Conservation (phyloP, 2,113 vertebrate genomes). For the Petroica traversi region DNA sequence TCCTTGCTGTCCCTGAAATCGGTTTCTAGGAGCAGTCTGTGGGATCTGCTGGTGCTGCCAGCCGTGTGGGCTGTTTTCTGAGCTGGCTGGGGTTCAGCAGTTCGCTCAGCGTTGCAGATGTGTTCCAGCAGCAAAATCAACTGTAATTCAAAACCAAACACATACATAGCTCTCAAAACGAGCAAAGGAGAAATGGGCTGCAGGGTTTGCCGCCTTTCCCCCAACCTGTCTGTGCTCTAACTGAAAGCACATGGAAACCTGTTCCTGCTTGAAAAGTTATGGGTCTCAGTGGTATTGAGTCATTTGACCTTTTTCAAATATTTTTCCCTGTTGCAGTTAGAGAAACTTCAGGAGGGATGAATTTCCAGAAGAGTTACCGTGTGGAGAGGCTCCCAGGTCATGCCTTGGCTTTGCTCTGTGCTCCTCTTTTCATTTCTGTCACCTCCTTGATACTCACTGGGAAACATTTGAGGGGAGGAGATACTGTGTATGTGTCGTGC, state of each 20-base stretch:
- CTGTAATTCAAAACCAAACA: conserved; percentile 59
- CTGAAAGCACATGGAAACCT: conserved; percentile 49
- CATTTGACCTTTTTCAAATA: conserved; percentile 58
- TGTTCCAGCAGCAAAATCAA: conserved; percentile 29
- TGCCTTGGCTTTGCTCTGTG: not conserved
- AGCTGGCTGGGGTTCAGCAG: conserved; percentile 35
- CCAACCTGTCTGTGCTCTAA: conserved; percentile 20
- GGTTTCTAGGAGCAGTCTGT: not conserved
- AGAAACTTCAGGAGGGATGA: not conserved
- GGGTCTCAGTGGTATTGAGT: conserved; percentile 30
- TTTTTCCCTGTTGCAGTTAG: conserved; percentile 32
- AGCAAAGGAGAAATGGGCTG: not conserved
- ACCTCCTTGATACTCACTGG: not conserved
- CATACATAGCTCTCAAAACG: not conserved
- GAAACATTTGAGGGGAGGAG: not conserved
- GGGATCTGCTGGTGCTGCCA: not conserved
- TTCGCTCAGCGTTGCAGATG: conserved; percentile 3
- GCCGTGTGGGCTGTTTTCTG: not conserved
- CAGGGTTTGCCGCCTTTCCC: not conserved
- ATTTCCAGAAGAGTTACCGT: not conserved
- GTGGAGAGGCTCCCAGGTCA: not conserved
- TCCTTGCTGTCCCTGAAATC: not conserved
- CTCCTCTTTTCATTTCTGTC: not conserved
- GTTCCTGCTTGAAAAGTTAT: conserved; percentile 43
- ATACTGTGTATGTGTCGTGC: not conserved